A percentile compares a stretch with the other conserved stretches of the same genome.
Evolutionary conservation across 2,113 vertebrate species (phyloP).

Genomic region (Tor tambroides): DNA sequence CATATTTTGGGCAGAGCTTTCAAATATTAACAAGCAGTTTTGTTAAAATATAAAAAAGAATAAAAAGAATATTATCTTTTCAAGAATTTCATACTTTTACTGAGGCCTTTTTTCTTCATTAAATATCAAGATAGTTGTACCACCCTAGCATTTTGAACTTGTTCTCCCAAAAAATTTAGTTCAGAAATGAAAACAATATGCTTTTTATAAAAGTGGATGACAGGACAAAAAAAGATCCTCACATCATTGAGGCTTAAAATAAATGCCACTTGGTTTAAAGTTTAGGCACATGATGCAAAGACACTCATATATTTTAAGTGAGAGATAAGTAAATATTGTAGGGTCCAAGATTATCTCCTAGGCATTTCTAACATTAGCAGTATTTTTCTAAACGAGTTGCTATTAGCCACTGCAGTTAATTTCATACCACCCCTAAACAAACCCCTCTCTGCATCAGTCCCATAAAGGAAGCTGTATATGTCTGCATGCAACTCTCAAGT

Average conservation of each 20-base stretch:
- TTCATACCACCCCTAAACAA: slow-evolving; percentile 37
- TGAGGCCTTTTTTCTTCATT: background rate
- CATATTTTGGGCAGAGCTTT: background rate
- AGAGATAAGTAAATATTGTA: background rate
- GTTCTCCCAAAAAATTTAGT: background rate
- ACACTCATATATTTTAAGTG: background rate
- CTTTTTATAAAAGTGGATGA: background rate
- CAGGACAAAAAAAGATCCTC: background rate
- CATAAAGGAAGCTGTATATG: slow-evolving; percentile 32
- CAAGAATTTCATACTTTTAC: background rate
- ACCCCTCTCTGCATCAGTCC: slow-evolving; percentile 24
- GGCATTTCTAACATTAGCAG: too few species aligned
- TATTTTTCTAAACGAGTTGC: background rate
- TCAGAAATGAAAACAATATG: background rate
- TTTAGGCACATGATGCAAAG: background rate
- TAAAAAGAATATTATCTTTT: background rate
- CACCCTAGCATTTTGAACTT: background rate
- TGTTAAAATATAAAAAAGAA: background rate
- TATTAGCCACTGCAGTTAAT: background rate
- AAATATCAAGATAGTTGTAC: background rate
- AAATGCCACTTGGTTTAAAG: background rate
- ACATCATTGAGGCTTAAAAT: background rate
- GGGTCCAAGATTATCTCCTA: background rate
- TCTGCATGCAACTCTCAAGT: slow-evolving; percentile 51
- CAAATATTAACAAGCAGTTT: background rate